Conservation (phyloP, 2,888 invertebrate species). For the Eupithecia subumbrata region DNA sequence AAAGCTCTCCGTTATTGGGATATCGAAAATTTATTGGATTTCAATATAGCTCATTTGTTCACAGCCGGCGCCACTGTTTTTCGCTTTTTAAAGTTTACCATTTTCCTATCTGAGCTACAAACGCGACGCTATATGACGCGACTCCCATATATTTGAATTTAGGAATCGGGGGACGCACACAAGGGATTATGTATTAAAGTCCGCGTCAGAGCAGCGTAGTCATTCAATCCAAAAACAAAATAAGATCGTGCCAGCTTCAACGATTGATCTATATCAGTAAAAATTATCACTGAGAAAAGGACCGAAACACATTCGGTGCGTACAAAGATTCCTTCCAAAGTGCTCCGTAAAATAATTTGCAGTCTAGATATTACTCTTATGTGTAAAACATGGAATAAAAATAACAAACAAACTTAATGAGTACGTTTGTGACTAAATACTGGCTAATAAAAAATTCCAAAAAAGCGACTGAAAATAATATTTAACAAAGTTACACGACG, state of each 20-base stretch:
- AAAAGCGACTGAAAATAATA: no score
- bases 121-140: background rate
- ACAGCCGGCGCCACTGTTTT: background rate
- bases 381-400: no score
- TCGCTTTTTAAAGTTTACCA: background rate
- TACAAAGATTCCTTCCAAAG: background rate
- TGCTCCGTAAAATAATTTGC: no score
- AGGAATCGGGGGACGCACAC: background rate
- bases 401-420: no score
- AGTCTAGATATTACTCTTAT: no score
- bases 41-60: background rate
- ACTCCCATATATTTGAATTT: background rate
- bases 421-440: no score
- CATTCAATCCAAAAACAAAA: background rate
- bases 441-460: no score
- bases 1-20: background rate
- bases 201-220: background rate
- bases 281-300: background rate
- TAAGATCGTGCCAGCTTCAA: background rate
- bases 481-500: no score
- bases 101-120: background rate
- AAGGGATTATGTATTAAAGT: no score
- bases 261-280: background rate
- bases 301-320: background rate
- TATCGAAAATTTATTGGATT: slow-evolving; percentile 19